A percentile compares a stretch with the other conserved stretches of the same genome.
These are phyloP conservation scores for Poeciliopsis turneri DNA, from an alignment of 2,797 vertebrate genomes.

Conservation along the genomic window DNA sequence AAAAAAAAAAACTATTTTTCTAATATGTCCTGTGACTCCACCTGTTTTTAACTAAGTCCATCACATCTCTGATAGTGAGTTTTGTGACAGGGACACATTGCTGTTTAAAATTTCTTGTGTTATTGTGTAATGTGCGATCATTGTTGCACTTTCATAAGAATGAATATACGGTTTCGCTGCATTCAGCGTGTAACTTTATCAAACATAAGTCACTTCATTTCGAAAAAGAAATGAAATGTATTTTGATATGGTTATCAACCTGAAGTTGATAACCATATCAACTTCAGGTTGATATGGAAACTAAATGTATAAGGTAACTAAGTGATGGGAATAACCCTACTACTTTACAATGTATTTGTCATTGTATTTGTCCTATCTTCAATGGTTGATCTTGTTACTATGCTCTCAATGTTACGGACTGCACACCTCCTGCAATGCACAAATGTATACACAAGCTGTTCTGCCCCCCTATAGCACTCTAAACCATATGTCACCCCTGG, in stretches of 20 bases:
- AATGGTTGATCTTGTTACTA: background rate
- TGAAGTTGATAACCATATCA: too few relatives aligned
- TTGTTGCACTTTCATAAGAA: background rate
- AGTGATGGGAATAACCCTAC: background rate
- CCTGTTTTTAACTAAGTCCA: too few relatives aligned
- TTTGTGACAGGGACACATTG: too few relatives aligned
- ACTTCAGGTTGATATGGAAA: too few relatives aligned
- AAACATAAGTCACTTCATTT: background rate
- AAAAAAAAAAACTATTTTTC: too few relatives aligned
- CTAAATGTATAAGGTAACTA: background rate
- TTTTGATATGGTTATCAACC: background rate
- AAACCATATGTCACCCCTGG: slow-evolving; percentile 68
- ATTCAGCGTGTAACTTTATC: background rate
- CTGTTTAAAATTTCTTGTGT: background rate
- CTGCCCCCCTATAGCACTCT: slow-evolving; percentile 48
- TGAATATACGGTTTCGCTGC: background rate
- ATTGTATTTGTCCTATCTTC: background rate
- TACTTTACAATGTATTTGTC: background rate
- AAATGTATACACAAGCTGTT: slow-evolving; percentile 55
- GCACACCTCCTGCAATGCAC: slow-evolving; percentile 16
- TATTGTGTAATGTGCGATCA: background rate
- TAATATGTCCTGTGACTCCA: too few relatives aligned
- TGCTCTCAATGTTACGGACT: slow-evolving; percentile 12
- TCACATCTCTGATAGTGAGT: background rate
- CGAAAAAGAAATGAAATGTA: background rate